Evolutionary conservation across 2,113 vertebrate genomes (phyloP).

Genomic region (Odocoileus hemionus): DNA sequence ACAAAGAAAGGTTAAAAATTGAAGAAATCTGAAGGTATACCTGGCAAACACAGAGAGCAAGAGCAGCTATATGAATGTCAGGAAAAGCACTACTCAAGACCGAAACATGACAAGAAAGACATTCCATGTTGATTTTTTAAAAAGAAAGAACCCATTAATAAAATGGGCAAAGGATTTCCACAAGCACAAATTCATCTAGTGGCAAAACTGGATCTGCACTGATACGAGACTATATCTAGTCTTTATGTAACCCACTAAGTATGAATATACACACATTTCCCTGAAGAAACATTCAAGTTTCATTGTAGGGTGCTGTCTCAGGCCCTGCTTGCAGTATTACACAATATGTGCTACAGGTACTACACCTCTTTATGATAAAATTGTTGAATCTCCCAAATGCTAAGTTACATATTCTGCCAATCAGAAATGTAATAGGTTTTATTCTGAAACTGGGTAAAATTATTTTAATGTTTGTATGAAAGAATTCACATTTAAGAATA

Average conservation of each 20-base stretch:
- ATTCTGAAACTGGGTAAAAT: not conserved
- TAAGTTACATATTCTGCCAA: slow-evolving; percentile 9
- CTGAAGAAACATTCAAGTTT: slow-evolving; percentile 5
- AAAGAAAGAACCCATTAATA: not conserved
- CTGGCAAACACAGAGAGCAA: not conserved
- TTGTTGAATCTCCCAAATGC: not conserved
- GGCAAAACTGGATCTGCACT: slow-evolving; percentile 30
- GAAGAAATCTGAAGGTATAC: not conserved
- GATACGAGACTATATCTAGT: not conserved
- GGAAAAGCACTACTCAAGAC: not conserved
- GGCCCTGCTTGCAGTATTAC: not conserved
- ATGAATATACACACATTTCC: slow-evolving; percentile 9
- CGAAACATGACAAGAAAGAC: not conserved
- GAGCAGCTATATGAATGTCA: not conserved
- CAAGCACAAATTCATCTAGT: slow-evolving; percentile 24
- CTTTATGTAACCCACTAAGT: slow-evolving; percentile 14
- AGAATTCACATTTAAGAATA: slow-evolving; percentile 45
- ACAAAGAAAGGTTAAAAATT: not conserved
- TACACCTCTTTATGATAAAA: slow-evolving; percentile 11
- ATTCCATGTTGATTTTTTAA: not conserved
- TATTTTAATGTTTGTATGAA: slow-evolving; percentile 39
- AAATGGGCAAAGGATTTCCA: slow-evolving; percentile 26
- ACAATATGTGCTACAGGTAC: not conserved
- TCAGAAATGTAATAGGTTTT: not conserved
- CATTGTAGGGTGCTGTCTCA: not conserved